Base-by-base conservation (phyloP, 2,888 invertebrate genomes). In the Rhamphomyia laevipes region DNA sequence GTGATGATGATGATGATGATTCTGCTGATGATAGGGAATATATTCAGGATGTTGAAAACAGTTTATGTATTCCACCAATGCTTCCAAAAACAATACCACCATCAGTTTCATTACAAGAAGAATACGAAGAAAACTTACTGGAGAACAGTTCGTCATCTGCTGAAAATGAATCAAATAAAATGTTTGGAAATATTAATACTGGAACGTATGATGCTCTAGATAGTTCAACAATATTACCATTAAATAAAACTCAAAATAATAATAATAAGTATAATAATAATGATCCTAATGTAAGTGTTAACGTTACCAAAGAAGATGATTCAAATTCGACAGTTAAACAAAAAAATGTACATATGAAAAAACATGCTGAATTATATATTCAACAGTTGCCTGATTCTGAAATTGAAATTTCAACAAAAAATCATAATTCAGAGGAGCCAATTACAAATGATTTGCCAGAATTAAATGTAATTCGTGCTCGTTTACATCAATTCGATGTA, bases 401-500 rank as follows among this genome's bases (percentile, higher is more conserved):
- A 18, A n/a, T 5, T n/a, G 23, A 23, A 45, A 13, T 49, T 47
- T 27, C 50, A 47, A 48, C 48, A 45, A 43, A 47, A 50, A 16
- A 51, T 51, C 15, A 47, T 50, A 45, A 43, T 50, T 44, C 56
- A 54, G 46, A n/a, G n/a, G n/a, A 5, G 30, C 30, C 30, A n/a
- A n/a, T 7, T 35, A 7, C 13, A 5, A 13, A 35, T 7, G 23
- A 15, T 10, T 15, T 23, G 45, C 58, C 61, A 55, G 58, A 58
- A 50, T 54, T 60, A 53, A 62, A 58, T 60, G 60, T 62, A 58
- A 62, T 61, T 56, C 60, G 60, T 57, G 60, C 60, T 56, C 61
- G 62, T 57, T 58, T 63, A 58, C 60, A 62, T 59, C 62, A 62
- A 60, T 61, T 62, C 56, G 62, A 64, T 59, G 59, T 56, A 59